phyloP scores from a whole-genome alignment of 2,797 vertebrate species.

The Sebastes vulpes region DNA sequence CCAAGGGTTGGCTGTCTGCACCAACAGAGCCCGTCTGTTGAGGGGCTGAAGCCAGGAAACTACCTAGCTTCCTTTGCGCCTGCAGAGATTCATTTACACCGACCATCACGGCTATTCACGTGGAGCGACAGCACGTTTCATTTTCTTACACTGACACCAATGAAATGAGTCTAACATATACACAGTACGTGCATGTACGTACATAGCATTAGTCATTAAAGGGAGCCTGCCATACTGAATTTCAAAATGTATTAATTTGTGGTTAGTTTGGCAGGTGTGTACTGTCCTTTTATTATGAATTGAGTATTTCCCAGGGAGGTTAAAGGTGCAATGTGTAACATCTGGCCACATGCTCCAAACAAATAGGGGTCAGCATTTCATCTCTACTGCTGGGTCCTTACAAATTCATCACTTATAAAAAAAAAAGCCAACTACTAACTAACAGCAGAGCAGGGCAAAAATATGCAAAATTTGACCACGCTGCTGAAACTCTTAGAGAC shows the following conservation, averaged over 20 bases:
- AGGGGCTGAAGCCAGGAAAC: conserved; percentile 73
- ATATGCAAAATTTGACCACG: background rate
- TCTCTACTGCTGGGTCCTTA: background rate
- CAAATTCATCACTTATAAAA: background rate
- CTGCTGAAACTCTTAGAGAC: background rate
- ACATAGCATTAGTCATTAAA: background rate
- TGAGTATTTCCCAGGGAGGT: background rate
- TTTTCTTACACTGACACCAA: conserved; percentile 8
- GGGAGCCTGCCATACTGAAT: background rate
- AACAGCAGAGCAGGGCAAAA: background rate
- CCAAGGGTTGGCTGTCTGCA: conserved; percentile 66
- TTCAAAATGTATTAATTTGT: background rate
- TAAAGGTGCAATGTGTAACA: background rate
- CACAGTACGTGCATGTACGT: background rate
- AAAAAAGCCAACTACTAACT: background rate
- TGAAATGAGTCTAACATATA: background rate
- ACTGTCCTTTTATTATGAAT: background rate
- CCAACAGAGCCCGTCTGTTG: conserved; percentile 81
- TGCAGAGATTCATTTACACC: conserved; percentile 73
- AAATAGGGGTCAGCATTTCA: background rate
- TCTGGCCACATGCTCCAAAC: background rate
- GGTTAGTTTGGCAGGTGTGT: background rate
- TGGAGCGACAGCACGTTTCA: conserved; percentile 4
- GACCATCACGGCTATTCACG: conserved; percentile 64
- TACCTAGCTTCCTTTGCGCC: conserved; percentile 74